phyloP scores from a whole-genome alignment of 1,140 invertebrate species.

The Caenorhabditis remanei region DNA sequence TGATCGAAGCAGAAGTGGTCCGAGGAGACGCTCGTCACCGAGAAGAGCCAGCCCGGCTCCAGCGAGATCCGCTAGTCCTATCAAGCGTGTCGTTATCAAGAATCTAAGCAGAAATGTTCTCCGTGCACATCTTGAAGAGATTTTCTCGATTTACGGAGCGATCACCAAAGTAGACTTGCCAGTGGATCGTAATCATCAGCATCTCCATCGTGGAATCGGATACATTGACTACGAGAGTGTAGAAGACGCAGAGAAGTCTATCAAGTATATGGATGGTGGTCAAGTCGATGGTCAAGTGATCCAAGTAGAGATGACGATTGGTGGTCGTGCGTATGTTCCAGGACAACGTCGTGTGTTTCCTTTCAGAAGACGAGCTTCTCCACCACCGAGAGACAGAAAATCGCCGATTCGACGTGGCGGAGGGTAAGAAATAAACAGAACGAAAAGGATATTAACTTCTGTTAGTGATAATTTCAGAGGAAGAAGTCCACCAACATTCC shows the following conservation, averaged over 20 bases:
- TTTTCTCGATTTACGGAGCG: conserved; percentile 91
- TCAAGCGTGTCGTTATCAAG: conserved; percentile 25
- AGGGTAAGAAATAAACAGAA: not conserved
- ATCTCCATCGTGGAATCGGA: conserved; percentile 89
- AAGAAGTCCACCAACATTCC: conserved; percentile 31
- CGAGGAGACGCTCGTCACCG: conserved; percentile 5
- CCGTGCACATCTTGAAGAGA: conserved; percentile 89
- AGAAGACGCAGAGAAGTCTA: conserved; percentile 95
- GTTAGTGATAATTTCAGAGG: conserved; percentile 4
- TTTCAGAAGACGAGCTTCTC: conserved; percentile 18
- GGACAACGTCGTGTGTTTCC: not conserved
- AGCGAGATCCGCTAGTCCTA: conserved; percentile 21
- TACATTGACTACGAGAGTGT: conserved; percentile 93
- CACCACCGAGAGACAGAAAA: conserved; percentile 20
- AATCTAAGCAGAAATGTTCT: conserved; percentile 49
- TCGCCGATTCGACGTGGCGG: conserved; percentile 2
- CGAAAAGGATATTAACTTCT: not conserved
- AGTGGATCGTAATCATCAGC: conserved; percentile 87
- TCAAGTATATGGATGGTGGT: conserved; percentile 99
- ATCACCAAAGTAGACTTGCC: conserved; percentile 92
- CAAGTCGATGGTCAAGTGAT: conserved; percentile 76
- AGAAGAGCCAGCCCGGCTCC: not conserved
- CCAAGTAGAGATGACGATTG: conserved; percentile 69
- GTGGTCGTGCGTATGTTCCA: not conserved
- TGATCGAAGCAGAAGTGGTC: conserved; percentile 28